Conservation (phyloP, 2,888 invertebrate species). For the Saturnia japonica region DNA sequence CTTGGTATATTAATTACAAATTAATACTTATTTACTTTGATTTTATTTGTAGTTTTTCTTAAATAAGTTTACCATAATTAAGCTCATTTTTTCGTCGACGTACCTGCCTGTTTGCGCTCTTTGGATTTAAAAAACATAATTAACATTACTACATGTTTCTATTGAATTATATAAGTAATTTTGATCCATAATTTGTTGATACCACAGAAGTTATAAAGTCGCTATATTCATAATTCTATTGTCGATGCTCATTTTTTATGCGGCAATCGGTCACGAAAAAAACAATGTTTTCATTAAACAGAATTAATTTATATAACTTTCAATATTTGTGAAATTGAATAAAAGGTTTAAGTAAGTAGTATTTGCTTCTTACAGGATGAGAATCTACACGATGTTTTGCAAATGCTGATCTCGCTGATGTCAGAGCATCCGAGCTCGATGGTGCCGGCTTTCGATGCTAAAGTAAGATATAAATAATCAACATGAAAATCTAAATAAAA, state of each 20-base stretch:
- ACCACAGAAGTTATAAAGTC: too few relatives aligned
- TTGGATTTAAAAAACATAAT: too few relatives aligned
- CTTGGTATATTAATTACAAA: constrained; percentile 31
- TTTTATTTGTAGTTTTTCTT: background rate
- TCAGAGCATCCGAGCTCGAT: constrained; percentile 99
- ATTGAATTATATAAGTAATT: too few relatives aligned
- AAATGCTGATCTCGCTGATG: constrained; percentile 98
- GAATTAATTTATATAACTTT: background rate
- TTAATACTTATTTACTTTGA: too few relatives aligned
- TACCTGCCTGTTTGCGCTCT: too few relatives aligned
- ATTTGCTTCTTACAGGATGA: constrained; percentile 87
- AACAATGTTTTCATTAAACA: background rate
- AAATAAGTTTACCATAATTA: too few relatives aligned
- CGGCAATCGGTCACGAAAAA: too few relatives aligned
- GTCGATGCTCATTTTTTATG: background rate
- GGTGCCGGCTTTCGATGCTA: constrained; percentile 99
- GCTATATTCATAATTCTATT: too few relatives aligned
- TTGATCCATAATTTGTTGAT: background rate
- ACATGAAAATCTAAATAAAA: constrained; percentile 16
- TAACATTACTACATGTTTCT: too few relatives aligned
- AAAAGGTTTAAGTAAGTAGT: background rate
- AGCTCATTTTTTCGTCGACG: too few relatives aligned
- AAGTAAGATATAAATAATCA: constrained; percentile 62
- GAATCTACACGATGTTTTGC: constrained; percentile 98
- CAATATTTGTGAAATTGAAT: background rate